Evolutionary conservation across 2,797 vertebrate genomes (phyloP), one percentile per base, ranked within the genome.

Genomic region (Silurus lanzhouensis): DNA sequence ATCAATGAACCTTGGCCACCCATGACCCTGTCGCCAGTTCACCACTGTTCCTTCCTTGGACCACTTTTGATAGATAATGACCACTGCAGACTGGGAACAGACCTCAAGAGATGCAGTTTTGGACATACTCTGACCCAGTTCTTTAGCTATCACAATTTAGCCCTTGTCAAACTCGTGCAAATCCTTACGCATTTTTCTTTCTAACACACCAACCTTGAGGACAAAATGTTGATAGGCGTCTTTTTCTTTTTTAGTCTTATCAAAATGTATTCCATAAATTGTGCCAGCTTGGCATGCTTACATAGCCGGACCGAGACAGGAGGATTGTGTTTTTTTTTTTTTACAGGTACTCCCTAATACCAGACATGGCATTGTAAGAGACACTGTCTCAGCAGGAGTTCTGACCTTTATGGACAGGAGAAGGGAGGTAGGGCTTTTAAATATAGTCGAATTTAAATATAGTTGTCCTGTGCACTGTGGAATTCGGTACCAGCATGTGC

Each of bases 391-490:
- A 19, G 25, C 72, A 86, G 76, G 48, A 84, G 77, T 78, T 70
- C 46, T 87, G 87, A 88, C 77, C 66, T 85, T 82, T 88, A 25
- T 75, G n/a, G 31, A 70, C 58, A 38, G 68, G 55, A 74, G 79
- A 71, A 81, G 38, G 70, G 61, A 84, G 66, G 46, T 70, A 48
- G 68, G 61, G 17, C 9, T 70, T 89, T 84, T 91, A 91, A 90
- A 91, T 72, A 90, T 89, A 91, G 90, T 27, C 52, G 58, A 27
- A 72, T 77, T 27, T 91, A 91, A 91, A 89, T 90, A 91, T 90
- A 91, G 90, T 81, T 81, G 63, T 67, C 27, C n/a, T 57, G 38
- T 76, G 83, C 84, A 76, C 52, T 84, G 71, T 87, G 89, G 85
- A 79, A 81, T 88, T 89, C 87, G 83, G 83, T 87, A 70, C 63